These are phyloP conservation scores for Lasius platythorax DNA, from an alignment of 2,888 invertebrate genomes.

Conservation along the genomic window DNA sequence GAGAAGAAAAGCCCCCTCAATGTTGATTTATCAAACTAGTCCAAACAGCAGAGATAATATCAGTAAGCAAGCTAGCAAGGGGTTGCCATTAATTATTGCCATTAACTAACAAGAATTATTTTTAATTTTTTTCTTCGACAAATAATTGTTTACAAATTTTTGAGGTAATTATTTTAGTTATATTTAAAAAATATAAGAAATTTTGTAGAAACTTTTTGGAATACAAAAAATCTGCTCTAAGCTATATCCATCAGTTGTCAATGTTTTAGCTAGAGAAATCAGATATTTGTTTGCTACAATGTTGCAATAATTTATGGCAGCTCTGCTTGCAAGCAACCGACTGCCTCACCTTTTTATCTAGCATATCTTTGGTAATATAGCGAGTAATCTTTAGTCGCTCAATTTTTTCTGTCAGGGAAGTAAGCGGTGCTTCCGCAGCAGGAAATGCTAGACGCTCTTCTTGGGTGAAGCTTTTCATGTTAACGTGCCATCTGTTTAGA, in stretches of 20 bases:
- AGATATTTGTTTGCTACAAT: not conserved
- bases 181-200: not conserved
- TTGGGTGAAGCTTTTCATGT: constrained; percentile 88
- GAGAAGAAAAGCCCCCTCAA: constrained; percentile 83
- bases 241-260: not conserved
- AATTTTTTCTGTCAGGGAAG: constrained; percentile 77
- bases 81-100: constrained; percentile 73
- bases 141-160: not conserved
- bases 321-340: constrained; percentile 69
- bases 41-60: constrained; percentile 81
- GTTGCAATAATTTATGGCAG: constrained; percentile 72
- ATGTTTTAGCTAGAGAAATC: not conserved
- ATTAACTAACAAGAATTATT: not conserved
- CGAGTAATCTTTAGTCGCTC: constrained; percentile 64
- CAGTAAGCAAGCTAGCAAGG: constrained; percentile 76
- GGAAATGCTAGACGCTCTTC: constrained; percentile 87
- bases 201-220: not conserved
- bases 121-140: not conserved
- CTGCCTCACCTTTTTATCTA: constrained; percentile 83
- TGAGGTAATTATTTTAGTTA: not conserved
- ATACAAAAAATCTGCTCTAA: not conserved
- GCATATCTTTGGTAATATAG: constrained; percentile 54
- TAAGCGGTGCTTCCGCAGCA: constrained; percentile 84
- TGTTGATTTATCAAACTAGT: constrained; percentile 81
- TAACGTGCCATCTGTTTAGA: constrained; percentile 88